Conservation (phyloP, 2,113 vertebrate species). For the Noturus placidus region DNA sequence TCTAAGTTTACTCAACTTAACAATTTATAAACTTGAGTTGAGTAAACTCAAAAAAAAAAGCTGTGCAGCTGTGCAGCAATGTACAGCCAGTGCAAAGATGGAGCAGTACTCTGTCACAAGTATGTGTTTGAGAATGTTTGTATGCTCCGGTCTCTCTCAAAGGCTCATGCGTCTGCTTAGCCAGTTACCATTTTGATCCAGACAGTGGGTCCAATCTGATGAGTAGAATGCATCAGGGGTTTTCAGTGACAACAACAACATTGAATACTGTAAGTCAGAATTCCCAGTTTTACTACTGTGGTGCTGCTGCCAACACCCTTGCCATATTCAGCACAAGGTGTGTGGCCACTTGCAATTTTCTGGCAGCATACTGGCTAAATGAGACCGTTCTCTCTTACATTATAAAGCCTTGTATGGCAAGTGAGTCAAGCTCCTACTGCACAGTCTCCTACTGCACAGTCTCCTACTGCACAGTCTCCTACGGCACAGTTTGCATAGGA, state of each 20-base stretch:
- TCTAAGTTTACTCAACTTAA: no score
- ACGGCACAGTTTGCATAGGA: not conserved
- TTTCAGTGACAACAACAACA: not conserved
- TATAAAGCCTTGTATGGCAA: not conserved
- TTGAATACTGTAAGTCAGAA: not conserved
- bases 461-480: not conserved
- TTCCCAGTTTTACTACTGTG: not conserved
- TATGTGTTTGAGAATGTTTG: not conserved
- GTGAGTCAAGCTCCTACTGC: not conserved
- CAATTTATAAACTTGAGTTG: no score
- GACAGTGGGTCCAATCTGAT: not conserved
- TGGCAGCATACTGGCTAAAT: not conserved
- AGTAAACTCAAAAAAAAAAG: no score
- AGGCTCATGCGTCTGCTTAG: not conserved
- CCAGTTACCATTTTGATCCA: not conserved
- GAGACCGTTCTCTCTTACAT: not conserved
- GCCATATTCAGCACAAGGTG: not conserved
- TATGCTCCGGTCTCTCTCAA: not conserved
- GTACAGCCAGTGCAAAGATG: not conserved
- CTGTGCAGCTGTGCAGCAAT: no score
- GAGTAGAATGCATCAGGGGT: not conserved
- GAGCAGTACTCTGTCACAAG: not conserved
- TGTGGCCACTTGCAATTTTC: conserved; percentile 4
- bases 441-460: not conserved
- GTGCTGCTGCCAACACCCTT: not conserved